Conservation (phyloP, 2,113 vertebrate genomes). For the Nycticebus coucang region DNA sequence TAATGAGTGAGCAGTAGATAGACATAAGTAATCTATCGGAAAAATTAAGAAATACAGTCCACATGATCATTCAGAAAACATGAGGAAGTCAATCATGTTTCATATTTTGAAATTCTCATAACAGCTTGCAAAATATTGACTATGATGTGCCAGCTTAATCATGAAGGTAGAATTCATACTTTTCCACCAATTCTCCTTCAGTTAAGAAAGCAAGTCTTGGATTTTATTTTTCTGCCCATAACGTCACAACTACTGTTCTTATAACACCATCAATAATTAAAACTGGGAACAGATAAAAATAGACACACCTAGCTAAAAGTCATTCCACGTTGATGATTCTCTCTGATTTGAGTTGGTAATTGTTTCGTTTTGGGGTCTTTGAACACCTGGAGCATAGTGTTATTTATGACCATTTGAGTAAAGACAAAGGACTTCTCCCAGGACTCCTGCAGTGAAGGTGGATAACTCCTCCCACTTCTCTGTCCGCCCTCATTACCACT, state of each 20-base stretch:
- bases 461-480: background rate
- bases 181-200: background rate
- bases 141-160: background rate
- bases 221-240: conserved; percentile 31
- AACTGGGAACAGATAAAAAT: conserved; percentile 58
- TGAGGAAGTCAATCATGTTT: background rate
- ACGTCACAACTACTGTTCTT: background rate
- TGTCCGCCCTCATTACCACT: background rate
- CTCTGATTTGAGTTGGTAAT: conserved; percentile 50
- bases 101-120: conserved; percentile 20
- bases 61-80: conserved; percentile 9
- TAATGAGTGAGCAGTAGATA: background rate
- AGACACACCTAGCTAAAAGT: background rate
- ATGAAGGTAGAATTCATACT: background rate
- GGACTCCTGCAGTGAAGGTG: conserved; percentile 41
- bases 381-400: conserved; percentile 68
- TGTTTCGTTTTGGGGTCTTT: conserved; percentile 67
- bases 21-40: background rate
- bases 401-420: conserved; percentile 63
- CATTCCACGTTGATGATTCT: conserved; percentile 52
- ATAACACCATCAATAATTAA: conserved; percentile 41
- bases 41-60: background rate
- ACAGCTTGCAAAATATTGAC: conserved; percentile 10
- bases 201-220: conserved; percentile 17
- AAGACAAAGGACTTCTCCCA: conserved; percentile 63